Evolutionary conservation across 2,113 vertebrate species (phyloP).

Genomic region (Proterorhinus semilunaris): DNA sequence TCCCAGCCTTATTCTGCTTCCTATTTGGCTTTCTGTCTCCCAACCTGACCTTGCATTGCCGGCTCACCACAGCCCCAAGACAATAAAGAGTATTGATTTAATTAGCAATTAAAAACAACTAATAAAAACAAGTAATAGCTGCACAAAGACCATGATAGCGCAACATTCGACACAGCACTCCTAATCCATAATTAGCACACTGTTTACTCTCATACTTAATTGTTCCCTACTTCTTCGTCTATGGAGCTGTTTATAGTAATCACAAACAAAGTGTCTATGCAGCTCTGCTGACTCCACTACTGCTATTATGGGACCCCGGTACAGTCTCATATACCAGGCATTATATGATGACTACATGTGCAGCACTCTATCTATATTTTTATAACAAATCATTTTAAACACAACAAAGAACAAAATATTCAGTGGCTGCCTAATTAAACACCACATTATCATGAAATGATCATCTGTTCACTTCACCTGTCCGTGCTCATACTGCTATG

Average conservation of each 20-base stretch:
- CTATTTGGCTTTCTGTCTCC: slow-evolving; percentile 13
- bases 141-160: slow-evolving; percentile 17
- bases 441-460: too few relatives aligned
- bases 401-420: background rate
- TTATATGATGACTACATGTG: background rate
- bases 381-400: background rate
- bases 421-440: background rate
- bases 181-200: slow-evolving; percentile 42
- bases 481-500: background rate
- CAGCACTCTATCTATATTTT: too few relatives aligned
- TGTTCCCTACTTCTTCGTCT: slow-evolving; percentile 34
- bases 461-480: background rate
- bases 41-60: slow-evolving; percentile 21
- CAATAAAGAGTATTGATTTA: slow-evolving; percentile 34
- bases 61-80: slow-evolving; percentile 21
- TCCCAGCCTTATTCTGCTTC: background rate
- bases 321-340: slow-evolving; percentile 14
- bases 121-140: slow-evolving; percentile 27
- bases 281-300: slow-evolving; percentile 13
- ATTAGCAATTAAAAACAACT: slow-evolving; percentile 33
- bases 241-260: slow-evolving; percentile 25
- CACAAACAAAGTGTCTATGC: slow-evolving; percentile 22
- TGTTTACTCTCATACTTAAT: slow-evolving; percentile 39
- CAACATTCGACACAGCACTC: slow-evolving; percentile 19
- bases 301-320: slow-evolving; percentile 12